Evolutionary conservation across 2,888 invertebrate genomes (phyloP).

Genomic region (Syrphus vitripennis): DNA sequence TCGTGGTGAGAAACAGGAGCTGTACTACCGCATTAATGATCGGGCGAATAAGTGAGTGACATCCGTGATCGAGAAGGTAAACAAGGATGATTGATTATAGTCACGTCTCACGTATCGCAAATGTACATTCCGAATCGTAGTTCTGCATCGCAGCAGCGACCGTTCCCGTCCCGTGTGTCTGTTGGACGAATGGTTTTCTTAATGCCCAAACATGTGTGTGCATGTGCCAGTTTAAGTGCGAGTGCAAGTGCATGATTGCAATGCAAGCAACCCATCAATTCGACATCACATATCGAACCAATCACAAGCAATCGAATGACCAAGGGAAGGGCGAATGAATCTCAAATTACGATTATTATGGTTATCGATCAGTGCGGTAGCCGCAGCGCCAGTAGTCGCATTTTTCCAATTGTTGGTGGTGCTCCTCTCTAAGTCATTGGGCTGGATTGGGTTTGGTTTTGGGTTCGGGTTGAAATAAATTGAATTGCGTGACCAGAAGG

Average conservation of each 20-base stretch:
- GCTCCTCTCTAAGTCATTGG: neutral
- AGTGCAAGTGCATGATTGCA: neutral
- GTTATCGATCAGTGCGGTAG: slow-evolving; percentile 29
- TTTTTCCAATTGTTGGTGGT: neutral
- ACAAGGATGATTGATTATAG: slow-evolving; percentile 35
- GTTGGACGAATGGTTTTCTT: slow-evolving; percentile 4
- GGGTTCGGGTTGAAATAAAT: slow-evolving; percentile 9
- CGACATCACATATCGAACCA: slow-evolving; percentile 19
- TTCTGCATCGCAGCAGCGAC: neutral
- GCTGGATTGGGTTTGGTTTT: neutral
- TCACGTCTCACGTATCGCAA: slow-evolving; percentile 20
- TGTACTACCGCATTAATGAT: slow-evolving; percentile 31
- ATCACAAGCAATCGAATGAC: slow-evolving; percentile 6
- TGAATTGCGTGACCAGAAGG: slow-evolving; percentile 22
- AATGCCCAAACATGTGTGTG: slow-evolving; percentile 8
- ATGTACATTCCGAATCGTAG: slow-evolving; percentile 16
- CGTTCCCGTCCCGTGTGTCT: neutral
- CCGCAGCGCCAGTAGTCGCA: slow-evolving; percentile 26
- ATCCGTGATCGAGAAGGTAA: slow-evolving; percentile 34
- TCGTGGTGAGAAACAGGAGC: slow-evolving; percentile 35
- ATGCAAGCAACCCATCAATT: slow-evolving; percentile 7
- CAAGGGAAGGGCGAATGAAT: slow-evolving; percentile 15
- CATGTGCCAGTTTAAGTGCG: neutral
- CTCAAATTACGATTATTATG: slow-evolving; percentile 35
- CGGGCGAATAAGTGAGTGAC: slow-evolving; percentile 28